Evolutionary conservation across 2,888 invertebrate species (phyloP), one percentile per base, ranked within the genome.

Genomic region (Rugalucina vietnamica): DNA sequence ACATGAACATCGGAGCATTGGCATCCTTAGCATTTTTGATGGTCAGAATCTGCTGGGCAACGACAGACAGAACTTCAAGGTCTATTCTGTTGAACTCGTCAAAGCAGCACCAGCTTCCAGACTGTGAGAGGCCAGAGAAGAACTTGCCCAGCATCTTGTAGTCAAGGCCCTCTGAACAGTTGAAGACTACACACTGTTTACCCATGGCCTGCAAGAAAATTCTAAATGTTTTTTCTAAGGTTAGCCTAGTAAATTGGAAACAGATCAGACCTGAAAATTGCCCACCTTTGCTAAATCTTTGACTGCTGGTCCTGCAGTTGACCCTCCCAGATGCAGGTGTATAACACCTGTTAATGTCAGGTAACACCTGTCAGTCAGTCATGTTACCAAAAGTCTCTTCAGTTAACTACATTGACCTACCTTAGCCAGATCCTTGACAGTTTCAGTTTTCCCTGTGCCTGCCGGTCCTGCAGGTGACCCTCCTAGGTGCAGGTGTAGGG

Each of bases 1-100:
- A 95, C 89, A 94, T 89, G 88, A 95, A 95, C 74, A 94, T 90
- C 14, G 92, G 91, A 4, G 92, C 89, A 60, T 91, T 89, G 1
- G 91, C 86, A 84, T 95, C 95, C 85, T 95, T 95, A 54, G 95
- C 95, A 2, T 93, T 88, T 88, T 95, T 95, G 75, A 95, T 95
- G n/a, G 94, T 94, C 29, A 93, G 93, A 34, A 95, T 93, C 90
- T 95, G 95, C 84, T 95, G 94, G 8, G 95, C 94, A 5, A 95
- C 94, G 21, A 95, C 95, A 8, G 95, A 95, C 88, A 95, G 81
- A 2, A 95, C 95, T 87, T 95, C 95, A 24, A 95, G 90, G 81
- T 95, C 95, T 69, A 95, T 95, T 27, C 95, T 90, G 88, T 95
- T 95, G 86, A 95, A 95, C 89, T 95, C 95, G 82, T 95, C 95